Percentiles rank a stretch among this genome's conserved stretches.
Conservation (phyloP, 2,113 vertebrate species). For the Alethe diademata region DNA sequence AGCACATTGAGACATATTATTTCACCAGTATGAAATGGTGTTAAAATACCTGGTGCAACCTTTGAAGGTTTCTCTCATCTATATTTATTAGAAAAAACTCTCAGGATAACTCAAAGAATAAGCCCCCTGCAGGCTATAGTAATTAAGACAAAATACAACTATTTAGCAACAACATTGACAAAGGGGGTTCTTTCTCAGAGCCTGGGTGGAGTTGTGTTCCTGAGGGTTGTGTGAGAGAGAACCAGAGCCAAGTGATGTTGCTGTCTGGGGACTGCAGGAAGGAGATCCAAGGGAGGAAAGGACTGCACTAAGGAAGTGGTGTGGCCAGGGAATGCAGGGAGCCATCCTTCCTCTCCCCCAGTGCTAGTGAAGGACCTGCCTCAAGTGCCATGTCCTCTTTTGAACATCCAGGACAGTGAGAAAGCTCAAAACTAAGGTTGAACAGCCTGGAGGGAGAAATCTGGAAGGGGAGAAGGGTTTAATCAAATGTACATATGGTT, state of each 20-base stretch:
- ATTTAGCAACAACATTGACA: not conserved
- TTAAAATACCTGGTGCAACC: not conserved
- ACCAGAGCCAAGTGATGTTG: not conserved
- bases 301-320: not conserved
- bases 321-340: not conserved
- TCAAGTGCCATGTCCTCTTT: not conserved
- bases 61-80: not conserved
- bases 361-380: not conserved
- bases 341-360: not conserved
- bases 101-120: not conserved
- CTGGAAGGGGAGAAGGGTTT: not conserved
- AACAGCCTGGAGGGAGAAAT: not conserved
- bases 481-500: not conserved
- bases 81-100: not conserved
- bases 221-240: not conserved
- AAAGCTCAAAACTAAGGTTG: not conserved
- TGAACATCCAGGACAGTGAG: not conserved
- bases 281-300: not conserved
- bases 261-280: not conserved
- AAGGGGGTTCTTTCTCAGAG: not conserved
- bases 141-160: not conserved
- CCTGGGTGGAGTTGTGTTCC: not conserved
- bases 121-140: not conserved
- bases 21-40: not conserved
- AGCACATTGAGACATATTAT: not conserved